Evolutionary conservation across 2,888 invertebrate genomes (phyloP).

Genomic region (Cheilosia scutellata): DNA sequence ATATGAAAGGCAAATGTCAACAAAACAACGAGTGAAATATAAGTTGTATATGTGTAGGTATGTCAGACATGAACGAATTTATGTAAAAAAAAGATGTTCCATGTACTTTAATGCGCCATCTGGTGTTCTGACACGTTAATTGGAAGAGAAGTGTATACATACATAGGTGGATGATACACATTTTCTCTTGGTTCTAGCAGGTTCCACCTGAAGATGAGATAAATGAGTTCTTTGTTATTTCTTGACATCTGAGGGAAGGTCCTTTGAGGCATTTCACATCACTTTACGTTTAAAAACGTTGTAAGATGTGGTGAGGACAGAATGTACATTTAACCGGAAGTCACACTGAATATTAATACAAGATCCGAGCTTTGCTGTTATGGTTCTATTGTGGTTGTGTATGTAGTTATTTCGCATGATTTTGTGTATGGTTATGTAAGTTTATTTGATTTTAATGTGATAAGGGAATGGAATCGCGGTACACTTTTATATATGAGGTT

Average conservation of each 20-base stretch:
- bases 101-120: constrained; percentile 44
- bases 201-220: constrained; percentile 56
- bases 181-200: constrained; percentile 22
- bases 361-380: background rate
- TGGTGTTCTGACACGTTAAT: constrained; percentile 68
- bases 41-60: constrained; percentile 34
- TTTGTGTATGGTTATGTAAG: background rate
- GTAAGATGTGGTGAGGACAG: constrained; percentile 31
- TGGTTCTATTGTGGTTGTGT: background rate
- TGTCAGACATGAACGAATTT: constrained; percentile 35
- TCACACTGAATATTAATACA: constrained; percentile 31
- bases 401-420: background rate
- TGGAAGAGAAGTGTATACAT: constrained; percentile 48
- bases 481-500: background rate
- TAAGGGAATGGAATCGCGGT: background rate
- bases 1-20: constrained; percentile 38
- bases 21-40: constrained; percentile 33
- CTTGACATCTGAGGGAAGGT: constrained; percentile 55
- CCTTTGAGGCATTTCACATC: constrained; percentile 51
- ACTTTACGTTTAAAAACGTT: constrained; percentile 13
- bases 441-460: constrained; percentile 9
- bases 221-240: constrained; percentile 67
- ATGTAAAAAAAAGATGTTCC: background rate
- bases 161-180: constrained; percentile 46
- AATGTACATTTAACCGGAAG: constrained; percentile 42